Conservation (phyloP, 1,140 invertebrate species). For the Ooceraea biroi region DNA sequence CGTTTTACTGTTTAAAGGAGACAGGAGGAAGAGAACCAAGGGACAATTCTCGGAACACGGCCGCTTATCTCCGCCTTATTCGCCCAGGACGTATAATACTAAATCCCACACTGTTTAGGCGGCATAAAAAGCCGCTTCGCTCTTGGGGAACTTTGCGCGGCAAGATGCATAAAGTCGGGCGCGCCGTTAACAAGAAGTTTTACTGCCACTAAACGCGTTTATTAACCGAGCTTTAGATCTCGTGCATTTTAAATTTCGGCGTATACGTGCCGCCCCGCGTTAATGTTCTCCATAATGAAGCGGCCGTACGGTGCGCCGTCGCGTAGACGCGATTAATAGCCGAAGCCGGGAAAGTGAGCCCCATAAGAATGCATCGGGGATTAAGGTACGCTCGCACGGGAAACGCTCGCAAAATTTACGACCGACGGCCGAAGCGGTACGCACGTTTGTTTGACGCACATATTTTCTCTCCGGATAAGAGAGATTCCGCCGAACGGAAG, state of each 20-base stretch:
- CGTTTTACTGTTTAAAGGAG: neutral
- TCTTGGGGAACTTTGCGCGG: slow-evolving; percentile 50
- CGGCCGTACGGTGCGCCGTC: slow-evolving; percentile 39
- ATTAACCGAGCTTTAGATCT: slow-evolving; percentile 46
- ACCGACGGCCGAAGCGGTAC: neutral
- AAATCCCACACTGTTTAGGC: slow-evolving; percentile 44
- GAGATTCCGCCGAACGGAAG: neutral
- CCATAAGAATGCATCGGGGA: slow-evolving; percentile 45
- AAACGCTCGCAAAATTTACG: slow-evolving; percentile 49
- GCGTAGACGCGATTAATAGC: slow-evolving; percentile 57
- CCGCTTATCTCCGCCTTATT: slow-evolving; percentile 19
- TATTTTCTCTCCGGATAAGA: neutral
- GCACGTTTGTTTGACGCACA: slow-evolving; percentile 39
- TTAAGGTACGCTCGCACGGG: slow-evolving; percentile 24
- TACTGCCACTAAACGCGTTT: slow-evolving; percentile 59
- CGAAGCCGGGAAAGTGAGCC: slow-evolving; percentile 45
- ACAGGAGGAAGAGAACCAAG: neutral
- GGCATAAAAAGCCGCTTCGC: slow-evolving; percentile 53
- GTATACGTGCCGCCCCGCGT: slow-evolving; percentile 45
- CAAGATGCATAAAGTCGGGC: slow-evolving; percentile 33
- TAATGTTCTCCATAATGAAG: slow-evolving; percentile 61
- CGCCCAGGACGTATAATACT: neutral
- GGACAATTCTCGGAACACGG: neutral
- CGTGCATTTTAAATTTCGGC: slow-evolving; percentile 53
- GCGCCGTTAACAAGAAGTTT: slow-evolving; percentile 66